Evolutionary conservation across 1,140 invertebrate species (phyloP), one percentile per base, ranked within the genome.

Genomic region (Myzus persicae): DNA sequence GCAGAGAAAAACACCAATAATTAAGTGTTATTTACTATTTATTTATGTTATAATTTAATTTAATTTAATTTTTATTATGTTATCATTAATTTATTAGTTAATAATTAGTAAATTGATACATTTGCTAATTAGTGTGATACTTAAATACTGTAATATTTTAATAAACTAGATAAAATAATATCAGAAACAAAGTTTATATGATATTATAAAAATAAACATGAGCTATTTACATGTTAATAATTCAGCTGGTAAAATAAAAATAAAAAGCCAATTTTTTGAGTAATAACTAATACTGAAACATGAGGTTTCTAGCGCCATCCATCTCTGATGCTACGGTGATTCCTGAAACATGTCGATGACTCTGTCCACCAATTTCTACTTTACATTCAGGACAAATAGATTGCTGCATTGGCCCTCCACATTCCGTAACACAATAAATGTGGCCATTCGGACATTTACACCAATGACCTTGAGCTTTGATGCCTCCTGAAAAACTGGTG

Each of bases 371-470:
- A 94, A 98, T 97, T 5, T 7, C 4, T 5, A 94, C 96, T 3
- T 95, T 95, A 94, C 97, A 98, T 90, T 96, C 96, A 14, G 94
- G 94, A 94, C 97, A 98, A 87, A 93, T 95, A 0, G 95, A 92
- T 84, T 94, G 94, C 94, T 96, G 67, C 95, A 96, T 97, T 0
- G 97, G 97, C 14, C 97, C 97, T 38, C 97, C 97, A 95, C 97
- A 98, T 36, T 97, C 96, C 6, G 95, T 96, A 94, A 98, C 97
- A 44, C 95, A 96, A 94, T 98, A 98, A 90, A 96, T 95, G 94
- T 98, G 97, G 9, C 97, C 97, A 95, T 97, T 97, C 2, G 96
- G 96, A 95, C 97, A 98, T 94, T 97, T 97, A 94, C 59, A 67
- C 59, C 59, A 76, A 76, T 76, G 59, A n/a, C 59, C 59, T 2